Base-by-base conservation (phyloP, 2,888 invertebrate species). In the Abscondita cerata region DNA sequence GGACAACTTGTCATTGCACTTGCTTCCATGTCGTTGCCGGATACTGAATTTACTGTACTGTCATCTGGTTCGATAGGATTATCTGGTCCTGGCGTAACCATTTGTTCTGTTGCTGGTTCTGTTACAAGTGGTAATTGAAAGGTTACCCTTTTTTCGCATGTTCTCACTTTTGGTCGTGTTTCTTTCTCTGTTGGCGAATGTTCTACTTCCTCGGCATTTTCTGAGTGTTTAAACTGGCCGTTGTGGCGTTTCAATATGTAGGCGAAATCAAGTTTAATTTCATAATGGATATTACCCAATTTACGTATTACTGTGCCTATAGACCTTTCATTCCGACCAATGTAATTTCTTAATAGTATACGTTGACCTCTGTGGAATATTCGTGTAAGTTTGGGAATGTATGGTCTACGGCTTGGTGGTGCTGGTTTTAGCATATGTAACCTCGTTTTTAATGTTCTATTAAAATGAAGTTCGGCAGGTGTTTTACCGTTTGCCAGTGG, bases 211-310 rank as follows among this genome's bases (percentile, higher is more conserved):
- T 25, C 4, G 25, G 6, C 2, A 25, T 25, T 25, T 6, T 25
- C 25, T 4, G 25, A 4, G 25, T 2, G 2, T 25, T 25, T 2
- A 4, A 25, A 25, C 25, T 25, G 41, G 9, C 15, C 41, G 9
- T 15, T 15, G 41, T 41, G 41, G 2, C 41, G 41, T 41, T 41
- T 41, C 15, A 41, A 5, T 15, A 41, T 41, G 15, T 41, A 41
- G 6, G 15, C 41, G 5, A 16, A 41, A 9, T 13, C 41, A 18
- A 41, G n/a, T 41, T 41, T 41, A 9, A 41, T 16, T 41, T 41
- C 12, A 9, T 41, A 41, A 16, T 41, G 41, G 6, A 41, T 41
- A 15, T 41, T 41, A 3, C 41, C 41, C 15, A 41, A 15, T 41
- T 15, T 41, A 13, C 41, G 41, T 15, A 41, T 3, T 16, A 41